These are phyloP conservation scores for Leptinotarsa rubiginosa DNA, from an alignment of 2,888 invertebrate species.

Conservation along the genomic window DNA sequence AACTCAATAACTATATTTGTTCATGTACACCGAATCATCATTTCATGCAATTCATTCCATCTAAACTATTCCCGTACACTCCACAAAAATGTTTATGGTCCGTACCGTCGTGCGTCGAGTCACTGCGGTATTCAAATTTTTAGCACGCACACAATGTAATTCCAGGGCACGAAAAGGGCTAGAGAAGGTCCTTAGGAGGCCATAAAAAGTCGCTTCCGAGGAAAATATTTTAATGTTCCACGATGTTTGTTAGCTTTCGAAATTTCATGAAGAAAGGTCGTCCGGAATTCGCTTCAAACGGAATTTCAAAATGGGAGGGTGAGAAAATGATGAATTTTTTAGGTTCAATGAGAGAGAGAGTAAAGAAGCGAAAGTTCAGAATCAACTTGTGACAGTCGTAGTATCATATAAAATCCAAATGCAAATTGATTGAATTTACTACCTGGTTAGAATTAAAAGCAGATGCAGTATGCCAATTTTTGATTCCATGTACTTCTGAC, in stretches of 20 bases:
- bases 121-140: slow-evolving; percentile 4
- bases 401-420: too few species aligned
- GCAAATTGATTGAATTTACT: too few species aligned
- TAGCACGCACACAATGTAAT: slow-evolving; percentile 7
- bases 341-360: too few species aligned
- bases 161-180: slow-evolving; percentile 8
- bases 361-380: too few species aligned
- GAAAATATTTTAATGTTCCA: slow-evolving; percentile 10
- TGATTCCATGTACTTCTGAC: too few species aligned
- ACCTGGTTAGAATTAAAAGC: too few species aligned
- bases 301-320: neutral
- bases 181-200: slow-evolving; percentile 9
- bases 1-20: too few species aligned
- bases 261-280: slow-evolving; percentile 2
- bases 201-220: slow-evolving; percentile 13
- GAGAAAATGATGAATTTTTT: too few species aligned
- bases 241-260: slow-evolving; percentile 10
- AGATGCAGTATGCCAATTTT: too few species aligned
- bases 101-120: neutral
- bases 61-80: neutral
- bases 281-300: neutral
- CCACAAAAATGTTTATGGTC: neutral
- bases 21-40: too few species aligned
- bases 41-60: too few species aligned
- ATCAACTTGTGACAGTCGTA: too few species aligned